Percentiles rank a stretch among this genome's conserved stretches.
These are phyloP conservation scores for Pseudolaguvia tuberculata DNA, from an alignment of 2,113 vertebrate genomes.

Conservation along the genomic window DNA sequence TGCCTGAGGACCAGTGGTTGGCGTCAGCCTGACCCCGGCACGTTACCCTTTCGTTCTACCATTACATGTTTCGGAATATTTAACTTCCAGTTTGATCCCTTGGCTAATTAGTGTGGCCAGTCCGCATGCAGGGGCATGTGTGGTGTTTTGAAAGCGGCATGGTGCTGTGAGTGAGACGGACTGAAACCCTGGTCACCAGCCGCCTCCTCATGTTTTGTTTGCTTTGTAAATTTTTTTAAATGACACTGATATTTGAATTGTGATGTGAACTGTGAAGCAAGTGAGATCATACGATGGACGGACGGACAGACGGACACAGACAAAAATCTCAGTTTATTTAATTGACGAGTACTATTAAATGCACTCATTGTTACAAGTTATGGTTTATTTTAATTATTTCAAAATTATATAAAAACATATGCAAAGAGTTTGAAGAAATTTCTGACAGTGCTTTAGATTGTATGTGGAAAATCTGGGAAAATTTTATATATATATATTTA, in stretches of 20 bases:
- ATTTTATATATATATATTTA: no score
- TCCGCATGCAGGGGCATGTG: slow-evolving; percentile 68
- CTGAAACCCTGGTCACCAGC: slow-evolving; percentile 74
- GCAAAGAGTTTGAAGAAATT: no score
- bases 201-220: slow-evolving; percentile 80
- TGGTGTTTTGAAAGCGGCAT: slow-evolving; percentile 75
- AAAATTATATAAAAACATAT: no score
- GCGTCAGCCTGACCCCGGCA: slow-evolving; percentile 77
- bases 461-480: no score
- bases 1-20: slow-evolving; percentile 76
- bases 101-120: slow-evolving; percentile 86
- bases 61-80: slow-evolving; percentile 81
- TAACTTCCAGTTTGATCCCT: slow-evolving; percentile 83
- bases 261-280: slow-evolving; percentile 53
- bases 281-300: not conserved
- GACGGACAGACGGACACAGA: no score
- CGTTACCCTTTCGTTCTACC: slow-evolving; percentile 80
- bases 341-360: no score
- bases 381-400: no score
- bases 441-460: no score
- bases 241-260: slow-evolving; percentile 88
- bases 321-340: no score
- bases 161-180: slow-evolving; percentile 75
- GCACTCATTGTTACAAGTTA: no score
- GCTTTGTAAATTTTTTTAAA: slow-evolving; percentile 81